Conservation (phyloP, 92 coral and sea anemone species). For the Scolanthus callimorphus region DNA sequence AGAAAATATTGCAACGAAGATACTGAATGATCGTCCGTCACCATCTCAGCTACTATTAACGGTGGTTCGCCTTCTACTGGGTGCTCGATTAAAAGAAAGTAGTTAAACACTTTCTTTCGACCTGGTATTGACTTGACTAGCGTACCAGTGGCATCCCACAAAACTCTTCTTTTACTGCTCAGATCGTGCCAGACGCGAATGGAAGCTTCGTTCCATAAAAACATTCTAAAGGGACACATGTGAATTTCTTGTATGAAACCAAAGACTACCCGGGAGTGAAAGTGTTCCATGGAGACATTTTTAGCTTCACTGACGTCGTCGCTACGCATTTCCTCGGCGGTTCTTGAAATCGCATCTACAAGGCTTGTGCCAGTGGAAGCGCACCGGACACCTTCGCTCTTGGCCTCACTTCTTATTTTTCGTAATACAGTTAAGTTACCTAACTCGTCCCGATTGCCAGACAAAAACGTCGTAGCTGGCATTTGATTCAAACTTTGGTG, state of each 20-base stretch:
- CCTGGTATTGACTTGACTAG: background rate
- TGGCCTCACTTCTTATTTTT: background rate
- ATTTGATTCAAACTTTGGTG: background rate
- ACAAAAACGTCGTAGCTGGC: background rate
- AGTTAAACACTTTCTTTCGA: background rate
- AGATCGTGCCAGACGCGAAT: background rate
- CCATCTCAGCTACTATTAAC: background rate
- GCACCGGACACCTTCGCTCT: background rate
- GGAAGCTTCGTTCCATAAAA: background rate
- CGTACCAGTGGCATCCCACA: background rate
- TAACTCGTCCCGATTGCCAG: background rate
- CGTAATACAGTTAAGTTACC: background rate
- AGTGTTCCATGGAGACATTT: background rate
- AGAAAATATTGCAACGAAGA: background rate
- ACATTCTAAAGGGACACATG: background rate
- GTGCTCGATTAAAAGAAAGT: background rate
- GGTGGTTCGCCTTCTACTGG: background rate
- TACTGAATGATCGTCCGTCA: background rate
- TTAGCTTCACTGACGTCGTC: background rate
- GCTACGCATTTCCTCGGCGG: background rate
- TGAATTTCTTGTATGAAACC: background rate
- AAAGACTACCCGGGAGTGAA: background rate
- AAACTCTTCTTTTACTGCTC: background rate
- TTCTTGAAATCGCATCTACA: no score
- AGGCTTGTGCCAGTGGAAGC: background rate